Evolutionary conservation across 35 echinoderm and acorn worm genomes (phyloP), one percentile per base, ranked within the genome.

Genomic region (Ophioderma brevispina): DNA sequence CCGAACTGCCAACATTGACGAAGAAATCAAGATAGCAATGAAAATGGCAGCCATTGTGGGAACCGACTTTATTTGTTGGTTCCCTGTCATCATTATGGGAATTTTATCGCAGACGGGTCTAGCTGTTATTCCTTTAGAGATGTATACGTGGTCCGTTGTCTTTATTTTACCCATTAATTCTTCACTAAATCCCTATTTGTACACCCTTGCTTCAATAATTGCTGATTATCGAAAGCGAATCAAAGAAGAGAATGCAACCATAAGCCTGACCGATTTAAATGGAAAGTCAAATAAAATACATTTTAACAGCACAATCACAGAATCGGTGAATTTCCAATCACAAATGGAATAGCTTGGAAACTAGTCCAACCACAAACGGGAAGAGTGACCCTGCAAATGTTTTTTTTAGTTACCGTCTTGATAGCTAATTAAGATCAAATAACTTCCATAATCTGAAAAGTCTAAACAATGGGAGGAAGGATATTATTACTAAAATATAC

Each of bases 81-180:
- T 93, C 39, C 91, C 91, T 0, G 43, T 93, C 84, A 93, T 93
- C 4, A 82, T 93, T 28, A 52, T 87, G 33, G 91, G 91, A 0
- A 88, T 93, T 38, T 36, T 93, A 13, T 81, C 59, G 2, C 84
- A 87, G 39, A 55, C 91, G 6, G 78, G 75, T 38, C 30, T 75
- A 1, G 39, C 80, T n/a, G 23, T 17, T 19, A 76, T 93, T 30
- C 0, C 77, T 17, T 33, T 43, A 19, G 85, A 93, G 0, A 59
- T 76, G 8, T 93, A 87, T 77, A 77, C 84, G 19, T 93, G 91
- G 91, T n/a, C 87, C 0, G 91, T 87, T 15, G 91, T 93, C 37
- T 82, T 90, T 36, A 81, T 90, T 49, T 37, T 90, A 19, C 88
- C 88, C n/a, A 82, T 90, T 13, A 90, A 90, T 39, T 90, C 88